These are phyloP conservation scores for Drosophila navojoa DNA, from an alignment of 1,140 invertebrate genomes.

Conservation along the genomic window DNA sequence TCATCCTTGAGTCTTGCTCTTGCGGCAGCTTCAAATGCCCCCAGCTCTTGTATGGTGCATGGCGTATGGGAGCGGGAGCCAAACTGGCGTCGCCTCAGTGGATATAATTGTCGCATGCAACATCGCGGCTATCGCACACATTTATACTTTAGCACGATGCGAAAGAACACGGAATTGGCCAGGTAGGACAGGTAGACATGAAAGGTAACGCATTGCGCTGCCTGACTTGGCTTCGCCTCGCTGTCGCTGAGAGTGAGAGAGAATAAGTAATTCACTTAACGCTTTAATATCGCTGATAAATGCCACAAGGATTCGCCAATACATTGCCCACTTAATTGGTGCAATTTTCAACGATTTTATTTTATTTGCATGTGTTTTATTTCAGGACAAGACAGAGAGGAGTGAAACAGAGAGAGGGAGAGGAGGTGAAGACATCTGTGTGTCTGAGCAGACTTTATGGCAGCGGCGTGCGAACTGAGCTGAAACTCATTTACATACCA, in stretches of 20 bases:
- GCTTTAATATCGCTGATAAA: constrained; percentile 83
- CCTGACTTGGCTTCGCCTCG: not conserved
- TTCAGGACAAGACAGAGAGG: constrained; percentile 1
- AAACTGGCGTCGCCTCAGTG: constrained; percentile 67
- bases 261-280: constrained; percentile 83
- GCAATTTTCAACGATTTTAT: constrained; percentile 79
- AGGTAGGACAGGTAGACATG: constrained; percentile 59
- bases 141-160: constrained; percentile 11
- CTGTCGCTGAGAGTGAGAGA: constrained; percentile 40
- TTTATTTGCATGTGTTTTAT: constrained; percentile 67
- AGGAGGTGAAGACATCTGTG: not conserved
- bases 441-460: constrained; percentile 73
- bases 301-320: constrained; percentile 39
- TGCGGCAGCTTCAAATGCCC: constrained; percentile 44
- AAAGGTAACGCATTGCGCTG: constrained; percentile 73
- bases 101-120: constrained; percentile 81
- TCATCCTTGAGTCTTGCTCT: constrained; percentile 9
- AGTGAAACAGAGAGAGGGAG: not conserved
- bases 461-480: constrained; percentile 69
- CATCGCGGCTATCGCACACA: constrained; percentile 65
- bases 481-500: constrained; percentile 63
- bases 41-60: constrained; percentile 24
- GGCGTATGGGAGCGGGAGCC: constrained; percentile 55
- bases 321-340: constrained; percentile 77
- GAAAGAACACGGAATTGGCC: constrained; percentile 20